Conservation (phyloP, 2,797 vertebrate genomes). For the Gallinago solitaria region DNA sequence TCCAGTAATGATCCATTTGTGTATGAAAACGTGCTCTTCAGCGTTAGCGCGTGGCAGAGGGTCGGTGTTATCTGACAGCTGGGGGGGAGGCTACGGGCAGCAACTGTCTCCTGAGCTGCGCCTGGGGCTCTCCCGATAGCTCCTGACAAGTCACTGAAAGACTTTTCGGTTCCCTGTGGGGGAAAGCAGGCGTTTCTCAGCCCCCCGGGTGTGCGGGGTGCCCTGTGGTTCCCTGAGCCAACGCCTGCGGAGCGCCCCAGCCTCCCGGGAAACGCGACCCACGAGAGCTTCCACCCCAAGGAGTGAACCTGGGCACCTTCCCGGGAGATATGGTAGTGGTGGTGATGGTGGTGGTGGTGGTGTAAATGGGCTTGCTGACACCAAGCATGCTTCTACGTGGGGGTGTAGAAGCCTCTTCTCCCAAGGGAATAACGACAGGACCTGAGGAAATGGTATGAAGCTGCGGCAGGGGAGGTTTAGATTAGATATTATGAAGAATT, state of each 20-base stretch:
- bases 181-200: not conserved
- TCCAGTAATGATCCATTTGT: constrained; percentile 52
- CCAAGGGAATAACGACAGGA: too few species aligned
- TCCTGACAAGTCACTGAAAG: not conserved
- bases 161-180: not conserved
- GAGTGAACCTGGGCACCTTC: not conserved
- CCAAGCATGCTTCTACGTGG: rapidly evolving
- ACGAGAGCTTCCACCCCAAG: not conserved
- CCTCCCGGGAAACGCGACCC: rapidly evolving
- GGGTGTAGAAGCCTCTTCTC: too few species aligned
- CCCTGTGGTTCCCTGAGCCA: rapidly evolving
- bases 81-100: not conserved
- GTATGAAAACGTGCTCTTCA: not conserved
- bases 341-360: not conserved
- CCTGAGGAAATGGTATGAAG: too few species aligned
- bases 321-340: rapidly evolving
- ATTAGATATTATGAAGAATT: too few species aligned
- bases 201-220: rapidly evolving
- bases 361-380: not conserved
- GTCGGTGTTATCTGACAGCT: not conserved
- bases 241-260: not conserved
- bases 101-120: not conserved
- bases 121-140: rapidly evolving
- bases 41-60: not conserved
- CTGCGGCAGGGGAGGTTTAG: too few species aligned